Conservation (phyloP, 2,113 vertebrate species). For the Calidris pygmaea region DNA sequence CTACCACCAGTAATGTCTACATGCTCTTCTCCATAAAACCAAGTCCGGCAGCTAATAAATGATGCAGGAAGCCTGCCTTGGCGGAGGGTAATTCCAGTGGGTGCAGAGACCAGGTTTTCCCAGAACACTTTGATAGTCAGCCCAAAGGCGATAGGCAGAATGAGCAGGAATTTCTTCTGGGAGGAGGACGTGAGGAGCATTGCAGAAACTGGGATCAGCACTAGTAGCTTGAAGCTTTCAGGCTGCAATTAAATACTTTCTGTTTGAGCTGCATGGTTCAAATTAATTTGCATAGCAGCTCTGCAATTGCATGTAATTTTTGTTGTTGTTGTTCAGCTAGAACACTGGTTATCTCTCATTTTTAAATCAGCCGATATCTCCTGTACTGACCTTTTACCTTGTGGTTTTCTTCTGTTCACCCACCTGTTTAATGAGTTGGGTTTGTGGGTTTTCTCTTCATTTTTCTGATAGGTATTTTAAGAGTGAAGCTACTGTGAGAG, state of each 20-base stretch:
- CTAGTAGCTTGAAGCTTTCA: background rate
- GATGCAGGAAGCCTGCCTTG: background rate
- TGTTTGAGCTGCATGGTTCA: background rate
- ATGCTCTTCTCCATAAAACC: background rate
- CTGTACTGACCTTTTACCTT: background rate
- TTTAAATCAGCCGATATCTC: background rate
- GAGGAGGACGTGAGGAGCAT: background rate
- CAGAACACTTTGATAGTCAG: background rate
- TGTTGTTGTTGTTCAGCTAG: background rate
- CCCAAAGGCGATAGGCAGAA: fast-evolving
- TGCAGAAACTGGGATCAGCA: background rate
- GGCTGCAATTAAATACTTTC: background rate
- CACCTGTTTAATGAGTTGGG: background rate
- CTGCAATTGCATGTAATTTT: background rate
- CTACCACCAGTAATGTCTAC: background rate
- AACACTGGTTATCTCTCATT: background rate
- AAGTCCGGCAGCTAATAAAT: background rate
- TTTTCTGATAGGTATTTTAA: background rate
- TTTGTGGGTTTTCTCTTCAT: background rate
- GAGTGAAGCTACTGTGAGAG: background rate
- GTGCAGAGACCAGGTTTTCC: background rate
- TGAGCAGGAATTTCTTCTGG: background rate
- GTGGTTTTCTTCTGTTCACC: background rate
- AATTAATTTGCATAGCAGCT: background rate
- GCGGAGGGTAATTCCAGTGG: background rate